Percentiles rank a stretch among this genome's conserved stretches.
These are phyloP conservation scores for Hippopotamyrus pictus DNA, from an alignment of 2,797 vertebrate genomes.

Conservation along the genomic window DNA sequence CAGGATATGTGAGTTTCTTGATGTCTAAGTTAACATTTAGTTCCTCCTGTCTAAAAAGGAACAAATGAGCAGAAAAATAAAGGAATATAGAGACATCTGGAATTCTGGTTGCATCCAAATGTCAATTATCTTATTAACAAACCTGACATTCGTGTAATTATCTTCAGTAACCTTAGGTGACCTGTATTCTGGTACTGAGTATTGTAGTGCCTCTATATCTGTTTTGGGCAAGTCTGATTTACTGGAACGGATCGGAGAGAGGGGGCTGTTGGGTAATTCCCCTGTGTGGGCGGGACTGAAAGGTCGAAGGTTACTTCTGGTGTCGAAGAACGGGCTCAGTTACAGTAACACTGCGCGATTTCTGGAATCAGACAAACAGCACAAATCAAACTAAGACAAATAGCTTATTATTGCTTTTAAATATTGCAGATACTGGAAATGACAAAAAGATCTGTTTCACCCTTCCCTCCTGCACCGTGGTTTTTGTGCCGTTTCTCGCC, in stretches of 20 bases:
- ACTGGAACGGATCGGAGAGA: constrained; percentile 14
- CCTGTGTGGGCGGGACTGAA: constrained; percentile 35
- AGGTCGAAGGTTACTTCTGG: constrained; percentile 24
- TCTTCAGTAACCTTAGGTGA: background rate
- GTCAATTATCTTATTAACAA: background rate
- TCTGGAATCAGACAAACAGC: constrained; percentile 28
- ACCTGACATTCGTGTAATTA: background rate
- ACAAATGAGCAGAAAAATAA: background rate
- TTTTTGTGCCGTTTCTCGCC: background rate
- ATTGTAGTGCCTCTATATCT: background rate
- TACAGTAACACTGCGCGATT: constrained; percentile 43
- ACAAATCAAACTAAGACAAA: constrained; percentile 23
- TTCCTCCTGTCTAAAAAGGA: background rate
- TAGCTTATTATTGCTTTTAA: background rate
- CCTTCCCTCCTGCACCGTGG: background rate
- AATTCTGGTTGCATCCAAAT: background rate
- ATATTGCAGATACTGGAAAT: background rate
- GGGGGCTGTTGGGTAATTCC: constrained; percentile 42
- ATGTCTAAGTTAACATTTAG: background rate
- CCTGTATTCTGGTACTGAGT: background rate
- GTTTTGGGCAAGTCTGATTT: constrained; percentile 11
- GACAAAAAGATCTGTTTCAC: background rate
- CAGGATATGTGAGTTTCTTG: background rate
- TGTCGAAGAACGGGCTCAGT: constrained; percentile 38
- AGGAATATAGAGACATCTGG: background rate